Conservation (phyloP, 1,140 invertebrate species). For the Stratiolaelaps scimitus region DNA sequence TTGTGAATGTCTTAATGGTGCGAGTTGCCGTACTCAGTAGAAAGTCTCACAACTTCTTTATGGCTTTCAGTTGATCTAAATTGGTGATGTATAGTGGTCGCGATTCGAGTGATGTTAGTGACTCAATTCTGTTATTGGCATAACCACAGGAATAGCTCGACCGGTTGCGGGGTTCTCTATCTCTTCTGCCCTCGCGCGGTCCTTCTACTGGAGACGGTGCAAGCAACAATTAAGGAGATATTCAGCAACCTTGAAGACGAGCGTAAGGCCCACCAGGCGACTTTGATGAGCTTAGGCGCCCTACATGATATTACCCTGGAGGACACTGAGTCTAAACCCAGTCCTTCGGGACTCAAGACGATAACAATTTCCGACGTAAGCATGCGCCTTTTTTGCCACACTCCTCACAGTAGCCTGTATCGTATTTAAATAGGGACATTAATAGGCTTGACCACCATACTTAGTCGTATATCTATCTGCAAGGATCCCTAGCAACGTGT, state of each 20-base stretch:
- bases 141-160: conserved; percentile 33
- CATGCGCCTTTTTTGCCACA: too few relatives aligned
- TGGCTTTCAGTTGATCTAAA: not conserved
- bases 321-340: not conserved
- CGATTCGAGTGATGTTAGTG: not conserved
- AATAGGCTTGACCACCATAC: too few relatives aligned
- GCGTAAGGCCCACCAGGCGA: conserved; percentile 1
- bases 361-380: too few relatives aligned
- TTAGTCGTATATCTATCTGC: too few relatives aligned
- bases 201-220: conserved; percentile 27
- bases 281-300: not conserved
- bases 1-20: conserved; percentile 3
- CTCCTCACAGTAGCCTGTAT: too few relatives aligned
- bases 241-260: conserved; percentile 16
- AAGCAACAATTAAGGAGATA: conserved; percentile 31
- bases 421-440: too few relatives aligned
- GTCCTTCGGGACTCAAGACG: too few relatives aligned
- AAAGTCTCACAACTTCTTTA: too few relatives aligned
- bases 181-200: conserved; percentile 31
- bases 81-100: not conserved
- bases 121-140: not conserved
- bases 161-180: conserved; percentile 31
- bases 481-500: too few relatives aligned
- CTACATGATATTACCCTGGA: conserved; percentile 15
- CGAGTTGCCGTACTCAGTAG: too few relatives aligned